These are phyloP conservation scores for Temnothorax curvispinosus DNA, from an alignment of 1,140 invertebrate genomes.

Conservation along the genomic window DNA sequence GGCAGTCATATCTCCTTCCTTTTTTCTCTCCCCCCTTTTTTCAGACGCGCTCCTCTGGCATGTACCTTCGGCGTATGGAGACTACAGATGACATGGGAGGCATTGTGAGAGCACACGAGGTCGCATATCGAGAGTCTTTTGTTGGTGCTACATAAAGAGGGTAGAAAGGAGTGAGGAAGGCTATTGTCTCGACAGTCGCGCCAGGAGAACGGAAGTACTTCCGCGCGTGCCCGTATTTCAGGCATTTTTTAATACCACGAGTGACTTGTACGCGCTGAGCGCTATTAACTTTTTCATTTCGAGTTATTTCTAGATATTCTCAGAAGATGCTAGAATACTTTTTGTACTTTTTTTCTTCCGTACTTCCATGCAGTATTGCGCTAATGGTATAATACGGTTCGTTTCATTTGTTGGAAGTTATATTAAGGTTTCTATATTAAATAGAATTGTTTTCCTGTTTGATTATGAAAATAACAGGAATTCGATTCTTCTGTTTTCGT, in stretches of 20 bases:
- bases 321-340: background rate
- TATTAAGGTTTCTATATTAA: background rate
- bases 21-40: background rate
- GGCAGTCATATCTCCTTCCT: conserved; percentile 27
- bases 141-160: conserved; percentile 54
- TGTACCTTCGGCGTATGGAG: conserved; percentile 26
- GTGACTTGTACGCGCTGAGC: conserved; percentile 26
- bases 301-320: conserved; percentile 14
- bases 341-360: background rate
- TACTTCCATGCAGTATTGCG: background rate
- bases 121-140: conserved; percentile 57
- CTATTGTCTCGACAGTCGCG: conserved; percentile 45
- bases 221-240: conserved; percentile 42
- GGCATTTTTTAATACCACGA: conserved; percentile 52
- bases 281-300: conserved; percentile 35
- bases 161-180: conserved; percentile 42
- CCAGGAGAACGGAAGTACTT: conserved; percentile 42
- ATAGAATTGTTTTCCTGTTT: background rate
- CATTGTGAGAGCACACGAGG: conserved; percentile 42
- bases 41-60: background rate
- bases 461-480: background rate
- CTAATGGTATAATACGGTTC: too few species aligned
- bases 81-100: conserved; percentile 28
- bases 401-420: background rate
- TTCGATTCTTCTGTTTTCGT: background rate